Evolutionary conservation across 2,797 vertebrate genomes (phyloP).

Genomic region (Tachyglossus aculeatus): DNA sequence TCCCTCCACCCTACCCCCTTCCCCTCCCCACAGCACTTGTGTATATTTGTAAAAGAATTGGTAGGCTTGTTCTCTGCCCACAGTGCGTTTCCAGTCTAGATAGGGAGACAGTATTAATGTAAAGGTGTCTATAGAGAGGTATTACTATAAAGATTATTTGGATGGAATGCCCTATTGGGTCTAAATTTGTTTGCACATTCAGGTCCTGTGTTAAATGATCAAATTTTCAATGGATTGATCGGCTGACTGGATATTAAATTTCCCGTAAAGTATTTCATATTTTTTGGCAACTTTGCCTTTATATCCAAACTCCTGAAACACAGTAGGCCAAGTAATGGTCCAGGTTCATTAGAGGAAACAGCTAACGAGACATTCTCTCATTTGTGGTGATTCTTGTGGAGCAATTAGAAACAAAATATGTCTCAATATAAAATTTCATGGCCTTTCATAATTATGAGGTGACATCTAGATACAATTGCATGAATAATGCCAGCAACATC

Average conservation of each 20-base stretch:
- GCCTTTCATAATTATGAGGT: conserved; percentile 47
- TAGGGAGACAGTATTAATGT: background rate
- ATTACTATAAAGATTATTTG: background rate
- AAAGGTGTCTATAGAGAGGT: background rate
- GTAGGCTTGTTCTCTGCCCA: no score
- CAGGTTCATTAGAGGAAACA: conserved; percentile 41
- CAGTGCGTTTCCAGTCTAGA: no score
- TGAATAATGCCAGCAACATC: conserved; percentile 50
- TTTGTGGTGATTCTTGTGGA: conserved; percentile 38
- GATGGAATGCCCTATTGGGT: conserved; percentile 15
- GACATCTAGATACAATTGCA: conserved; percentile 49
- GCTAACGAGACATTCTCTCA: conserved; percentile 34
- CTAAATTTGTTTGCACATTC: conserved; percentile 18
- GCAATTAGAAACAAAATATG: conserved; percentile 55
- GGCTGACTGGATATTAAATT: conserved; percentile 16
- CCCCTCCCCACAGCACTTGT: no score
- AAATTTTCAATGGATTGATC: conserved; percentile 19
- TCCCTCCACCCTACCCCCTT: no score
- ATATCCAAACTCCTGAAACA: conserved; percentile 21
- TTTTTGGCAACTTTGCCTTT: background rate
- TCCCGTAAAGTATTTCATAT: background rate
- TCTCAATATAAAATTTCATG: conserved; percentile 54
- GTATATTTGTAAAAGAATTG: no score
- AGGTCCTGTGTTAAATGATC: conserved; percentile 27
- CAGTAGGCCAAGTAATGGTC: background rate